These are phyloP conservation scores for Chlorodrepanis virens DNA, from an alignment of 2,113 vertebrate species.

Conservation along the genomic window DNA sequence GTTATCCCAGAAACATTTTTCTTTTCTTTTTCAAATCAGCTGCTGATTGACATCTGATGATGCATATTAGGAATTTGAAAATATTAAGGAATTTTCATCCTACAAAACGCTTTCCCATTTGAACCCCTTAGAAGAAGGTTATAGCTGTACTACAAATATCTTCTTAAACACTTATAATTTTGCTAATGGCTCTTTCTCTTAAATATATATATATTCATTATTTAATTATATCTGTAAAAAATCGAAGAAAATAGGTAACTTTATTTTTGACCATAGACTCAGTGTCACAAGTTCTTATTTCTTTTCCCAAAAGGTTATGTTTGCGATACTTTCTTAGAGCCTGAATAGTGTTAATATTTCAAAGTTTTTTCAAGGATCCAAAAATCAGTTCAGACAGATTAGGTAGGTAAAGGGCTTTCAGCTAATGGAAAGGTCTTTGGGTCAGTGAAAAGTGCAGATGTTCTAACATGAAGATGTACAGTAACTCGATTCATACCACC, in stretches of 20 bases:
- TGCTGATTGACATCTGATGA: neutral
- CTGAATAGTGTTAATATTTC: neutral
- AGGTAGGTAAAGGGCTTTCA: neutral
- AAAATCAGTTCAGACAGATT: neutral
- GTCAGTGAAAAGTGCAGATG: neutral
- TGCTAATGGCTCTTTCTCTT: neutral
- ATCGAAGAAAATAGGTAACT: neutral
- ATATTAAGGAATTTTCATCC: neutral
- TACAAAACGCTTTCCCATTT: neutral
- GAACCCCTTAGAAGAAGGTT: neutral
- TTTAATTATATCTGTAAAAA: neutral
- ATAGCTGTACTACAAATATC: neutral
- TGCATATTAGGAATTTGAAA: neutral
- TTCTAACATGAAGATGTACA: neutral
- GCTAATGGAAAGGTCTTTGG: neutral
- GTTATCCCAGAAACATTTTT: neutral
- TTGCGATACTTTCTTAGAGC: neutral
- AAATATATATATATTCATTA: neutral
- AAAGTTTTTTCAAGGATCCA: neutral
- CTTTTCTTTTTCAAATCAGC: neutral
- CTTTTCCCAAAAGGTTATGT: neutral
- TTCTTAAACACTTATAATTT: neutral
- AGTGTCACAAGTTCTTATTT: neutral
- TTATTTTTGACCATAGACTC: neutral
- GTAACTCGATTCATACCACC: neutral